Evolutionary conservation across 1,140 invertebrate species (phyloP).

Genomic region (Drosophila mojavensis): DNA sequence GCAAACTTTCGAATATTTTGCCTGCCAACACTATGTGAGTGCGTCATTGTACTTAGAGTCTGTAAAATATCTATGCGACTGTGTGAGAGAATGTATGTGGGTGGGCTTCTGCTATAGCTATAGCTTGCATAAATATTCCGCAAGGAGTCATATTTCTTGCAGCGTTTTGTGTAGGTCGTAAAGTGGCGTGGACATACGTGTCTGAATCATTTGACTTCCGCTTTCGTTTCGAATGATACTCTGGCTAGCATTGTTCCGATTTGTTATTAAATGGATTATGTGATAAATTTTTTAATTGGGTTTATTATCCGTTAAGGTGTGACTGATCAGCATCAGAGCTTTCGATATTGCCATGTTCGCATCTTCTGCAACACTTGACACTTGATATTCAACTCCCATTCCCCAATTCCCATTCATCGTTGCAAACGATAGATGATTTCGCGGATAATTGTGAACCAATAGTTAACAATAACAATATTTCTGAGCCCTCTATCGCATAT

Average conservation of each 20-base stretch:
- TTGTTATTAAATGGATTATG: not conserved
- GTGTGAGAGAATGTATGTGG: conserved; percentile 23
- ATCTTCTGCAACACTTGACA: too few relatives aligned
- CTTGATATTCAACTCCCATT: too few relatives aligned
- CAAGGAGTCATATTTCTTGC: conserved; percentile 75
- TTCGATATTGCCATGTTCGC: too few relatives aligned
- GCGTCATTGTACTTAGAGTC: conserved; percentile 60
- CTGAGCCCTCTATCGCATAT: too few relatives aligned
- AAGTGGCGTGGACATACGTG: conserved; percentile 79
- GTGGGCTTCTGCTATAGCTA: conserved; percentile 31
- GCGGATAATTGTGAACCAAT: too few relatives aligned
- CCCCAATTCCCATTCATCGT: too few relatives aligned
- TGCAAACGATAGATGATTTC: too few relatives aligned
- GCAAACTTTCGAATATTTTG: conserved; percentile 80
- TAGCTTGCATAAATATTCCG: conserved; percentile 69
- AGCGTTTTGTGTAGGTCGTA: conserved; percentile 69
- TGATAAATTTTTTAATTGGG: conserved; percentile 57
- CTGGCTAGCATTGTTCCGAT: not conserved
- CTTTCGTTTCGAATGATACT: conserved; percentile 29
- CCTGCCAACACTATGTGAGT: conserved; percentile 53
- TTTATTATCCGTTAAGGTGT: conserved; percentile 55
- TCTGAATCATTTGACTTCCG: conserved; percentile 79
- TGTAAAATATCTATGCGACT: conserved; percentile 5
- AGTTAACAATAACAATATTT: too few relatives aligned
- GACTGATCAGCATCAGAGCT: too few relatives aligned